Evolutionary conservation across 1,140 invertebrate species (phyloP), one percentile per base, ranked within the genome.

Genomic region (Drosophila ananassae): DNA sequence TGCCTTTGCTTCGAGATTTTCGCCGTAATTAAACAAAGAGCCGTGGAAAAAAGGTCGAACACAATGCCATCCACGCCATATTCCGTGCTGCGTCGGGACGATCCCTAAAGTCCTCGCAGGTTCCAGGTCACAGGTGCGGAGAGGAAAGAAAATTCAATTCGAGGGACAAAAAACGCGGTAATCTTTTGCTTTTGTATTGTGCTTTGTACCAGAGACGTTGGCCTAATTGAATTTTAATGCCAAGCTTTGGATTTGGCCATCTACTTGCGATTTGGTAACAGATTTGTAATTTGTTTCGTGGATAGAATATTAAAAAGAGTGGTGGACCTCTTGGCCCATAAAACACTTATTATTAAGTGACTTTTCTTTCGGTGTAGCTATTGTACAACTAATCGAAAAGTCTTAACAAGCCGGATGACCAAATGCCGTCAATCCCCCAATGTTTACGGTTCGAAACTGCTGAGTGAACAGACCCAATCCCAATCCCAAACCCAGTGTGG

Each of bases 181-280:
- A 69, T 46, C 54, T 71, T 39, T 39, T 0, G 53, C 46, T 46
- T 69, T 57, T 58, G 53, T 58, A 46, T 46, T 39, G 28, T 24
- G 47, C 48, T 59, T 59, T 62, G 73, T 56, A 51, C 32, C 48
- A 25, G 58, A 57, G 59, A 69, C 63, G 58, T 66, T 74, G 66
- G 41, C 71, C 77, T 81, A 85, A 87, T 85, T 85, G 81, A 87
- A 85, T 85, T 85, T 84, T 85, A 84, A 84, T 84, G 77, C 67
- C 64, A 54, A 22, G 22, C 25, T 28, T 28, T 28, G 25, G 25
- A 5, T 28, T 28, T 28, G 6, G 1, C 25, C n/a, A n/a, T n/a
- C n/a, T n/a, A n/a, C n/a, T 28, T 5, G 25, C 25, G 25, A 25
- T 25, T 28, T 28, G 54, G 54, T 37, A 51, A 46, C 64, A 62